These are phyloP conservation scores for Urocolius indicus DNA, from an alignment of 2,113 vertebrate genomes.

Conservation along the genomic window DNA sequence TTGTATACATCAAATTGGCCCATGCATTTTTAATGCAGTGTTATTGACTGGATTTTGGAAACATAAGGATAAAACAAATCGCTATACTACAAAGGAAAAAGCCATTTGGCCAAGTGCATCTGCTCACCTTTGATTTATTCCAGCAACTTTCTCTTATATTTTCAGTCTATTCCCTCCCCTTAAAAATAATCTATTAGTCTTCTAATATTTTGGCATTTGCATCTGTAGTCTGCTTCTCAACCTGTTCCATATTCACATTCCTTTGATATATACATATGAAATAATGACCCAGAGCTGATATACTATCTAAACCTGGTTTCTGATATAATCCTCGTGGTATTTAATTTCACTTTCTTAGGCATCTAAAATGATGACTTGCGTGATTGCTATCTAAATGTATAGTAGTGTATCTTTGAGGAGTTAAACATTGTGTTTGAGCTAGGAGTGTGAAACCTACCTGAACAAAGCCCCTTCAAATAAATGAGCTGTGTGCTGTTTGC, in stretches of 20 bases:
- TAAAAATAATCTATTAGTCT: constrained; percentile 63
- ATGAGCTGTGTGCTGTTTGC: constrained; percentile 24
- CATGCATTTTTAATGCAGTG: constrained; percentile 69
- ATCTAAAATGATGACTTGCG: constrained; percentile 19
- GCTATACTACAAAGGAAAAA: constrained; percentile 36
- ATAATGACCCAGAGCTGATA: constrained; percentile 60
- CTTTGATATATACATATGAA: constrained; percentile 52
- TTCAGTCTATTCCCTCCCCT: constrained; percentile 37
- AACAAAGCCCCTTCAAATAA: constrained; percentile 41
- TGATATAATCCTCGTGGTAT: neutral
- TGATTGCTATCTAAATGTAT: constrained; percentile 4
- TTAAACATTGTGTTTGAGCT: neutral
- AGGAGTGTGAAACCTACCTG: neutral
- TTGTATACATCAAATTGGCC: constrained; percentile 35
- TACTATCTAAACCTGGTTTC: constrained; percentile 31
- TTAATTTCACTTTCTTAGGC: constrained; percentile 53
- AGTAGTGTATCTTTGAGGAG: neutral
- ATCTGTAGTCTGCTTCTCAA: constrained; percentile 40
- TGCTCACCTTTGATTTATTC: constrained; percentile 71
- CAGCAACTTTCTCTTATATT: constrained; percentile 54
- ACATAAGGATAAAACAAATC: constrained; percentile 61
- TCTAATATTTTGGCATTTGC: constrained; percentile 62
- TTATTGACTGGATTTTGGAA: constrained; percentile 53
- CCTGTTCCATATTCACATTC: constrained; percentile 43
- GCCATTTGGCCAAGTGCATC: constrained; percentile 63